Percentiles rank a stretch among this genome's conserved stretches.
phyloP scores from a whole-genome alignment of 2,113 vertebrate species.

The Paracanthobrama guichenoti region DNA sequence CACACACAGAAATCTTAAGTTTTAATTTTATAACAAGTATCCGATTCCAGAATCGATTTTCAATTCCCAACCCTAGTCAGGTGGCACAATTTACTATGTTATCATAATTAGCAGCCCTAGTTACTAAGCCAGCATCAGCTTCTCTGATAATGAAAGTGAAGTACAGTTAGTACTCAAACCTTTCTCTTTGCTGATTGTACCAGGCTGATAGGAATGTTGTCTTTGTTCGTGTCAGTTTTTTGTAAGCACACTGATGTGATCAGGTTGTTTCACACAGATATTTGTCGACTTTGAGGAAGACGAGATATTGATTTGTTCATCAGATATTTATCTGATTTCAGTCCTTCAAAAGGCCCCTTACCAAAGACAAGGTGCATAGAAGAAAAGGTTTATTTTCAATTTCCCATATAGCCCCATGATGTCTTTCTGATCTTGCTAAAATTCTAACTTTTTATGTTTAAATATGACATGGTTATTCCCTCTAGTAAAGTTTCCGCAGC shows the following conservation, averaged over 20 bases:
- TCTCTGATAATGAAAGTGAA: background rate
- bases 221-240: slow-evolving; percentile 38
- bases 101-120: background rate
- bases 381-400: background rate
- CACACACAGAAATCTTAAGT: too few species aligned
- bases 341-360: background rate
- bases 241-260: slow-evolving; percentile 41
- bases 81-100: background rate
- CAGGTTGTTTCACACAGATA: slow-evolving; percentile 41
- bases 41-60: too few species aligned
- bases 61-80: background rate
- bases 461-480: background rate
- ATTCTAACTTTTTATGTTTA: background rate
- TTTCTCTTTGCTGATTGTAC: slow-evolving; percentile 30
- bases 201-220: slow-evolving; percentile 24
- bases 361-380: background rate
- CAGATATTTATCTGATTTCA: background rate
- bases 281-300: slow-evolving; percentile 34
- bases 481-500: background rate
- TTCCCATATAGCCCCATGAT: background rate
- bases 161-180: background rate
- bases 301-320: slow-evolving; percentile 24
- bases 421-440: background rate
- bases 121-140: background rate
- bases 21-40: too few species aligned